These are phyloP conservation scores for Oscheius sp. DNA, from an alignment of 2,888 invertebrate genomes.

Conservation along the genomic window DNA sequence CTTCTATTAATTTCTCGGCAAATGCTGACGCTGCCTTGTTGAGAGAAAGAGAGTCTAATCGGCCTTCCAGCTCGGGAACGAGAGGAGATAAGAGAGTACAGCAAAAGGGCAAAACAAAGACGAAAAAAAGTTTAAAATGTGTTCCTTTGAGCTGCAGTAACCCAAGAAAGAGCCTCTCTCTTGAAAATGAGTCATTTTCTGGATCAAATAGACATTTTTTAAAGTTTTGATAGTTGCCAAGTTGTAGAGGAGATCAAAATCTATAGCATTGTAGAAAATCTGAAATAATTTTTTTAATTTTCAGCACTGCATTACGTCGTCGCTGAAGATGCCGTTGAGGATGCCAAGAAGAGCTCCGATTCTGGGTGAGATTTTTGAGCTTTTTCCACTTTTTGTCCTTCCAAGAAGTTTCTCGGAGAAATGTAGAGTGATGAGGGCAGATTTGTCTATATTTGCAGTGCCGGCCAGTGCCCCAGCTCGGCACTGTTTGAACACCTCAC, in stretches of 20 bases:
- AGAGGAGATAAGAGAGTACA: neutral
- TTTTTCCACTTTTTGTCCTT: neutral
- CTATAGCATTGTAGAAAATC: neutral
- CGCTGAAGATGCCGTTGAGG: constrained; percentile 18
- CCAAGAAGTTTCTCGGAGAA: neutral
- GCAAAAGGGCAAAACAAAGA: neutral
- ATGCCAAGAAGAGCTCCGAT: neutral
- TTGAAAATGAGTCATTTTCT: neutral
- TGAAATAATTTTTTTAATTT: neutral
- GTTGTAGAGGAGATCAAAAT: neutral
- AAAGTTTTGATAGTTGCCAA: neutral
- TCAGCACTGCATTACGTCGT: neutral
- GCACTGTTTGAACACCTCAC: constrained; percentile 22
- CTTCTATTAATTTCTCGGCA: no score
- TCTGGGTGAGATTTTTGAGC: neutral
- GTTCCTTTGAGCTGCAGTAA: neutral
- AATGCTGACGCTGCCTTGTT: no score
- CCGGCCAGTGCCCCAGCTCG: constrained; percentile 19
- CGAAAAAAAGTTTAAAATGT: neutral
- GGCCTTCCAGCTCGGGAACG: no score
- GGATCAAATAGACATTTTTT: neutral
- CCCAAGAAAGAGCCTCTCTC: neutral
- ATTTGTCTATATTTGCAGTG: constrained; percentile 11
- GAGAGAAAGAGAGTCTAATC: no score
- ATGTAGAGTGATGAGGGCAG: neutral